Conservation (phyloP, 2,113 vertebrate genomes). For the Saiga tatarica region DNA sequence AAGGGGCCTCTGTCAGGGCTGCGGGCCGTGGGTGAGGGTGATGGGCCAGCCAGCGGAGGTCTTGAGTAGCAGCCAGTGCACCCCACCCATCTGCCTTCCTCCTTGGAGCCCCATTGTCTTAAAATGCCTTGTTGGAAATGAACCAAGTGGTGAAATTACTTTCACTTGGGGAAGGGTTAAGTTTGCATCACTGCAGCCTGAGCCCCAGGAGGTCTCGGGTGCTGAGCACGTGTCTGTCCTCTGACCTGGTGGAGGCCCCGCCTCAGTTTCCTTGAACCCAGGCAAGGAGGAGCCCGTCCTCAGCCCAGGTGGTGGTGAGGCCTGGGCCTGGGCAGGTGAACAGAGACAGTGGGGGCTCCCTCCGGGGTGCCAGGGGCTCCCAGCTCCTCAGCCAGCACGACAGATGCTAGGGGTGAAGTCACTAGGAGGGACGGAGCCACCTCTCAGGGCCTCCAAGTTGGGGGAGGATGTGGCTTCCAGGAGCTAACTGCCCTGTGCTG, state of each 20-base stretch:
- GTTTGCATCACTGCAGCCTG: accelerated
- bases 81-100: background rate
- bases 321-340: background rate
- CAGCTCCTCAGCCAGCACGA: background rate
- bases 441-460: background rate
- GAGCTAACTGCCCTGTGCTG: background rate
- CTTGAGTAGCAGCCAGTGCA: accelerated
- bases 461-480: background rate
- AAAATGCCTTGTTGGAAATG: background rate
- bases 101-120: background rate
- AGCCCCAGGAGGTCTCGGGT: background rate
- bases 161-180: background rate
- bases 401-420: background rate
- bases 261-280: no score
- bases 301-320: background rate
- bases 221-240: accelerated
- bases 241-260: background rate
- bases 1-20: background rate
- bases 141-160: background rate
- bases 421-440: background rate
- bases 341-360: background rate
- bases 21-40: accelerated
- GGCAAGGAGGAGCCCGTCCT: background rate
- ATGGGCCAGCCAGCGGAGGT: background rate
- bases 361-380: background rate